phyloP scores from a whole-genome alignment of 2,797 vertebrate species.

The Sphenopsis melanotis region DNA sequence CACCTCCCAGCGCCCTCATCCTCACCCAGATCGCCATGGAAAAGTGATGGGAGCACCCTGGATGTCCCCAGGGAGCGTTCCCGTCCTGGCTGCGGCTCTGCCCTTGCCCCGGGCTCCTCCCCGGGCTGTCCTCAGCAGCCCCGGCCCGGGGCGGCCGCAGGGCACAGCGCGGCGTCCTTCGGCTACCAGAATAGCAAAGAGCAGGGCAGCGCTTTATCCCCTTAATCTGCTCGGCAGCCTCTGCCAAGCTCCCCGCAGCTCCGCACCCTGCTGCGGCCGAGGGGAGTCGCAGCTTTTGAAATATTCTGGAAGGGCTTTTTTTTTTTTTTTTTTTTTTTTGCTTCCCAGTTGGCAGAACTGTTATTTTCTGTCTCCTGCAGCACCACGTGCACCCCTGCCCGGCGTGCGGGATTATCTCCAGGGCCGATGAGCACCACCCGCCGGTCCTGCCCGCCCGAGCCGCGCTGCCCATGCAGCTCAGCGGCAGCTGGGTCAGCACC shows the following conservation, averaged over 20 bases:
- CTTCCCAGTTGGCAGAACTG: background rate
- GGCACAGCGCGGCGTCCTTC: background rate
- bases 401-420: constrained; percentile 80
- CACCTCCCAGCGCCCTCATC: background rate
- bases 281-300: background rate
- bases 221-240: background rate
- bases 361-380: constrained; percentile 60
- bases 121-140: background rate
- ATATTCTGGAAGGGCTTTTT: background rate
- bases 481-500: constrained; percentile 84
- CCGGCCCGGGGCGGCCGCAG: background rate
- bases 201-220: background rate
- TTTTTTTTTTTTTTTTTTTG: too few relatives aligned
- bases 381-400: constrained; percentile 87
- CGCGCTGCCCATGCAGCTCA: constrained; percentile 68
- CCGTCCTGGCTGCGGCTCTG: background rate
- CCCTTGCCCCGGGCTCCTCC: background rate
- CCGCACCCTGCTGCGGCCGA: background rate
- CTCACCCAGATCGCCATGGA: accelerated
- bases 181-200: background rate
- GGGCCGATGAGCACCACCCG: constrained; percentile 80
- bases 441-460: constrained; percentile 72
- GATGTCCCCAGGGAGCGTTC: accelerated
- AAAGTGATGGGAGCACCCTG: accelerated
- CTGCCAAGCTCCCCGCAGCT: background rate